These are phyloP conservation scores for Poeciliopsis gracilis DNA, from an alignment of 2,797 vertebrate genomes.

Conservation along the genomic window DNA sequence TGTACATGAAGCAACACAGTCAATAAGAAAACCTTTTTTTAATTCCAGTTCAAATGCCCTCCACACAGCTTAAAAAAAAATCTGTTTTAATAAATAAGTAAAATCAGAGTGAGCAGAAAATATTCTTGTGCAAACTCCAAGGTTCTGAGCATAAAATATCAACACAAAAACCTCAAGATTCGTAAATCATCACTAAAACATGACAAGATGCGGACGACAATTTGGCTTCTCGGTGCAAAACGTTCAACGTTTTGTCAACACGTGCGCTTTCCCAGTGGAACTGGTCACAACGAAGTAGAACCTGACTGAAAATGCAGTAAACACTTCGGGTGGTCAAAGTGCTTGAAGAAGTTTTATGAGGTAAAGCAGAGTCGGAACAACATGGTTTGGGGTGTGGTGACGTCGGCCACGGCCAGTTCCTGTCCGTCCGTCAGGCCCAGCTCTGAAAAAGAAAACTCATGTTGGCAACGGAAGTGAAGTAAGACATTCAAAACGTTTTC, in stretches of 20 bases:
- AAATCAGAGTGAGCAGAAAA: conserved; percentile 37
- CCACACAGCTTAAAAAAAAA: conserved; percentile 24
- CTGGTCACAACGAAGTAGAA: conserved; percentile 20
- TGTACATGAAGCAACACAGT: not conserved
- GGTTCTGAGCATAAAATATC: conserved; percentile 35
- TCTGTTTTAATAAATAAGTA: conserved; percentile 64
- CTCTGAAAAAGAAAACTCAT: conserved; percentile 74
- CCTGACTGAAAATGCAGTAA: conserved; percentile 49
- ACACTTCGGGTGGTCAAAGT: conserved; percentile 34
- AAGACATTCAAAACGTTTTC: conserved; percentile 14
- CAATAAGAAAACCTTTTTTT: conserved; percentile 44
- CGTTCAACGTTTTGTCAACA: conserved; percentile 27
- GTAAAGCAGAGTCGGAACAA: conserved; percentile 92
- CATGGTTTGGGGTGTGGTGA: conserved; percentile 94
- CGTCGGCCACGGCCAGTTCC: conserved; percentile 91
- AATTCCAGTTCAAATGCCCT: conserved; percentile 66
- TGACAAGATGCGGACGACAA: conserved; percentile 21
- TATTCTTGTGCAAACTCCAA: conserved; percentile 28
- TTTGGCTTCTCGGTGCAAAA: conserved; percentile 66
- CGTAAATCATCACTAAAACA: conserved; percentile 47
- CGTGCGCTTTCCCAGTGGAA: conserved; percentile 36
- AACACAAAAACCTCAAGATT: conserved; percentile 27
- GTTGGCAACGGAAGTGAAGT: conserved; percentile 21
- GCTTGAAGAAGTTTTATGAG: conserved; percentile 74
- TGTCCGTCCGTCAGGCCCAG: conserved; percentile 89